These are phyloP conservation scores for Halocynthia aurantium DNA, from an alignment of 23 tunicate genomes.

Conservation along the genomic window DNA sequence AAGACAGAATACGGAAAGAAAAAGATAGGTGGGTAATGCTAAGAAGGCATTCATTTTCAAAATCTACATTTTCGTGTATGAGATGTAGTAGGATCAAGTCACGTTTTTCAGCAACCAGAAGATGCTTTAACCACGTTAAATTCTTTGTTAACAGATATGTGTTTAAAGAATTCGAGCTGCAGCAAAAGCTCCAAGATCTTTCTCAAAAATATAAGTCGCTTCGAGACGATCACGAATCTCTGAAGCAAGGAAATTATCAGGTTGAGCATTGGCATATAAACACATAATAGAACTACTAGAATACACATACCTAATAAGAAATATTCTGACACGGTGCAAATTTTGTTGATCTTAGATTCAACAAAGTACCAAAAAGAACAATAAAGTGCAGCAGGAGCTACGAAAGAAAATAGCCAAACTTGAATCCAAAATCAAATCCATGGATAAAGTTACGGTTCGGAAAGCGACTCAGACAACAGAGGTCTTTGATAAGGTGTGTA, in stretches of 20 bases:
- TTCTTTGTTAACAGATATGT: conserved; percentile 38
- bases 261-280: conserved; percentile 10
- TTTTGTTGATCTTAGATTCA: conserved; percentile 34
- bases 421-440: conserved; percentile 83
- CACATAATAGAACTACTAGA: no score
- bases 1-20: conserved; percentile 62
- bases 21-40: conserved; percentile 45
- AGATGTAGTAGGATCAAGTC: not conserved
- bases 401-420: conserved; percentile 74
- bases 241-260: conserved; percentile 71
- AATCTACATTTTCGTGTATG: no score
- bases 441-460: conserved; percentile 83
- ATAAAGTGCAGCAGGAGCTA: conserved; percentile 74
- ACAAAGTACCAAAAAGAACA: conserved; percentile 54
- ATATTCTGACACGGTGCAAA: no score
- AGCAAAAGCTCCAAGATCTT: conserved; percentile 66
- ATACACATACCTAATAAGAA: no score
- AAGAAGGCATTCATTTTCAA: no score
- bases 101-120: no score
- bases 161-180: conserved; percentile 80
- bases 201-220: conserved; percentile 41
- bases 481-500: conserved; percentile 53
- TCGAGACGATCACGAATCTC: conserved; percentile 64
- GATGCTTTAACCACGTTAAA: not conserved
- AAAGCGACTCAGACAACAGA: conserved; percentile 83